Percentiles rank a stretch among this genome's conserved stretches.
phyloP scores from a whole-genome alignment of 1,140 invertebrate species.

The Bombus superbus region DNA sequence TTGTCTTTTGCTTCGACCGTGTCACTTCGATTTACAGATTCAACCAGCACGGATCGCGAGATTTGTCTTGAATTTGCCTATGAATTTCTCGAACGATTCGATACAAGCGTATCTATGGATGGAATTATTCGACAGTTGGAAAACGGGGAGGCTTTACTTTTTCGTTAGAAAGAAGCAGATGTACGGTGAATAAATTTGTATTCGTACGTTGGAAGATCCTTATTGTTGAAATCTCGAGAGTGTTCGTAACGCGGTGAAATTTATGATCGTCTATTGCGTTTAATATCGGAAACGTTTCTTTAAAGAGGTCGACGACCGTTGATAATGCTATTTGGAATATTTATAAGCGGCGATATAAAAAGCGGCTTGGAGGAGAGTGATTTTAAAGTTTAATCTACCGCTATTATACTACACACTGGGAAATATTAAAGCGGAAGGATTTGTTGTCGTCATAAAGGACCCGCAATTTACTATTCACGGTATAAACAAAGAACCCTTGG shows the following conservation, averaged over 20 bases:
- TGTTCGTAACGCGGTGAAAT: neutral
- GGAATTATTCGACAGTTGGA: neutral
- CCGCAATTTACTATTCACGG: slow-evolving; percentile 27
- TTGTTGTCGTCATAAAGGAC: slow-evolving; percentile 26
- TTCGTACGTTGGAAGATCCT: neutral
- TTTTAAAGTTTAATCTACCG: slow-evolving; percentile 21
- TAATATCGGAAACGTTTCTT: neutral
- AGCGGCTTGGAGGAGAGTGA: neutral
- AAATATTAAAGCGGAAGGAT: slow-evolving; percentile 19
- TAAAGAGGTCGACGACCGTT: neutral
- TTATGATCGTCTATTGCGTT: neutral
- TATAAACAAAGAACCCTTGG: slow-evolving; percentile 23
- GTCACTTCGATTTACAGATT: no score
- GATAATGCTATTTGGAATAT: neutral
- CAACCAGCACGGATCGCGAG: no score
- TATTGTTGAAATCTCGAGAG: neutral
- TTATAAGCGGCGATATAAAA: neutral
- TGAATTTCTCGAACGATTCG: no score
- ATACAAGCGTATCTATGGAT: no score
- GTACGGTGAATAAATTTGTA: neutral
- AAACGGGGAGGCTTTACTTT: neutral
- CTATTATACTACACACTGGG: neutral
- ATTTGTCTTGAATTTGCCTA: no score
- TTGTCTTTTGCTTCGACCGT: no score
- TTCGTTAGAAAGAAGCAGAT: neutral